Evolutionary conservation across 2,113 vertebrate species (phyloP).

Genomic region (Mohoua ochrocephala): DNA sequence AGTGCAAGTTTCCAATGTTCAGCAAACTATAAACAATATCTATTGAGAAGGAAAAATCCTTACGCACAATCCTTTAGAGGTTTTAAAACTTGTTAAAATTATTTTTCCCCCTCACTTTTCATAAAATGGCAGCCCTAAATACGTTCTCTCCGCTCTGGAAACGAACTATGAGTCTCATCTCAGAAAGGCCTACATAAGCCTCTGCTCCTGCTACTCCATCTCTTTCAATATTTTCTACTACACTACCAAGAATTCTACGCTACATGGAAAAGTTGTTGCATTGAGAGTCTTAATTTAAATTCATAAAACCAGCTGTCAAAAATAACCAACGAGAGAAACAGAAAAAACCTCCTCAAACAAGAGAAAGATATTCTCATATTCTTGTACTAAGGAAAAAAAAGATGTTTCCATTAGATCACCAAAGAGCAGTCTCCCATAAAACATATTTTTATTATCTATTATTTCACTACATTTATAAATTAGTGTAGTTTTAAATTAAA

Average conservation of each 20-base stretch:
- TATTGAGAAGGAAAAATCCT: neutral
- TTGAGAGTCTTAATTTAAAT: neutral
- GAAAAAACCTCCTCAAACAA: neutral
- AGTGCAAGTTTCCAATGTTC: neutral
- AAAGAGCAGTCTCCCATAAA: neutral
- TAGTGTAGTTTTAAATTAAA: neutral
- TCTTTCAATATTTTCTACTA: neutral
- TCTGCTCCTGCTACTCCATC: neutral
- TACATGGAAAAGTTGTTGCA: neutral
- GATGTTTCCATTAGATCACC: neutral
- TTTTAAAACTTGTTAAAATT: neutral
- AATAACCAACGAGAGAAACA: neutral
- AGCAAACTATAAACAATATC: neutral
- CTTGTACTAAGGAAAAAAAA: neutral
- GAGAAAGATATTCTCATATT: neutral
- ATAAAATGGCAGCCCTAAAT: neutral
- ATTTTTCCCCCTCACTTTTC: rapidly evolving
- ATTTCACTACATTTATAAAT: neutral
- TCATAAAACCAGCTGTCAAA: neutral
- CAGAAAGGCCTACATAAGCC: neutral
- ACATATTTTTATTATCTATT: neutral
- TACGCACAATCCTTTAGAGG: neutral
- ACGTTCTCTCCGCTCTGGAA: neutral
- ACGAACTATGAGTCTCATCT: neutral
- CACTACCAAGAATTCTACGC: neutral